Percentiles rank a stretch among this genome's conserved stretches.
These are phyloP conservation scores for Pimpla rufipes DNA, from an alignment of 2,888 invertebrate genomes.

Conservation along the genomic window DNA sequence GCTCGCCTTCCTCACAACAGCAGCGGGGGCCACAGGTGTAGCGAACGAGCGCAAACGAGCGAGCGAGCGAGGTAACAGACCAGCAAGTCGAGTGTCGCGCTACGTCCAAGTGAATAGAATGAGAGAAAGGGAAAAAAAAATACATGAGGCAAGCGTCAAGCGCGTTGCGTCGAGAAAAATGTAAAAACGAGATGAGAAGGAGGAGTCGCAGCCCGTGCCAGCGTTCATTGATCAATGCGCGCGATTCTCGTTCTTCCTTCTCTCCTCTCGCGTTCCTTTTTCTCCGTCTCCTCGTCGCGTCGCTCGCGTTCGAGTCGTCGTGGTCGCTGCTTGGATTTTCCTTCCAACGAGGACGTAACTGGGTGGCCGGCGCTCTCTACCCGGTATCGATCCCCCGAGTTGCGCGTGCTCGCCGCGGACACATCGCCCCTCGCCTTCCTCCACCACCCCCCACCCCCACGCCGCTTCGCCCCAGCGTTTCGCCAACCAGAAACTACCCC, in stretches of 20 bases:
- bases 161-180: slow-evolving; percentile 1
- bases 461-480: slow-evolving; percentile 58
- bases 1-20: slow-evolving; percentile 13
- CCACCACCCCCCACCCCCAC: slow-evolving; percentile 50
- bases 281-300: slow-evolving; percentile 6
- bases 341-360: slow-evolving; percentile 21
- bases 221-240: slow-evolving; percentile 53
- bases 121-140: slow-evolving; percentile 7
- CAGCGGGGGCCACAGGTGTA: slow-evolving; percentile 26
- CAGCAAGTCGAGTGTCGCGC: slow-evolving; percentile 12
- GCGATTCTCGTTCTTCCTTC: slow-evolving; percentile 38
- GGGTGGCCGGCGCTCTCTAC: slow-evolving; percentile 52
- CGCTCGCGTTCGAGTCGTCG: neutral
- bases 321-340: slow-evolving; percentile 11
- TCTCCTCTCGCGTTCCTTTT: neutral
- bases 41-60: slow-evolving; percentile 5
- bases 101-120: slow-evolving; percentile 27
- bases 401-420: slow-evolving; percentile 79
- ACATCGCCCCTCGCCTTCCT: slow-evolving; percentile 22
- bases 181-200: slow-evolving; percentile 7
- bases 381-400: slow-evolving; percentile 78
- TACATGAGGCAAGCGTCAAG: neutral
- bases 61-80: neutral
- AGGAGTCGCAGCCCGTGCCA: neutral
- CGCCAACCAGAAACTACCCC: slow-evolving; percentile 54